Percentiles rank a stretch among this genome's conserved stretches.
These are phyloP conservation scores for Pan paniscus DNA, from an alignment of 2,113 vertebrate genomes.

Conservation along the genomic window DNA sequence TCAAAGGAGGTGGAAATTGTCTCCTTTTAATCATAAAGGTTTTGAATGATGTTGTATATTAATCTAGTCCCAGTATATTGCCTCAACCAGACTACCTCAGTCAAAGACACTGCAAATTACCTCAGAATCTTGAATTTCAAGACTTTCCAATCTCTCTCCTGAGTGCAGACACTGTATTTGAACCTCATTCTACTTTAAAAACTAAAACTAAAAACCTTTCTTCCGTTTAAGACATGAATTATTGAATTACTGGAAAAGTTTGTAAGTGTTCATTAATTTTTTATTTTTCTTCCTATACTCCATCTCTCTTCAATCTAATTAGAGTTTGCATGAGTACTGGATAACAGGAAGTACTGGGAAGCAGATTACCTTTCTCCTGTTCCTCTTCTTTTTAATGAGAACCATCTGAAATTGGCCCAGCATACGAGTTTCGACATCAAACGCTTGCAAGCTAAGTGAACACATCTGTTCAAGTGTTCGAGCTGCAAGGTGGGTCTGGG, in stretches of 20 bases:
- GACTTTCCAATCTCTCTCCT: background rate
- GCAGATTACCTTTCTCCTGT: constrained; percentile 21
- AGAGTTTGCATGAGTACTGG: constrained; percentile 25
- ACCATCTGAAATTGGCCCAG: constrained; percentile 65
- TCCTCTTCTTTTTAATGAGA: constrained; percentile 63
- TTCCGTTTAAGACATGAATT: constrained; percentile 37
- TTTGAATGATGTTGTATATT: background rate
- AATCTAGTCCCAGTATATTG: constrained; percentile 15
- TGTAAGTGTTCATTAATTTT: constrained; percentile 50
- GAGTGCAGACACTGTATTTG: background rate
- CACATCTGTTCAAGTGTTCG: constrained; percentile 27
- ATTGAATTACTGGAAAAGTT: constrained; percentile 46
- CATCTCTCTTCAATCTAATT: constrained; percentile 47
- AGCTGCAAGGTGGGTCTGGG: background rate
- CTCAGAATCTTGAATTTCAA: background rate
- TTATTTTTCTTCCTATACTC: constrained; percentile 22
- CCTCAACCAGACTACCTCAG: background rate
- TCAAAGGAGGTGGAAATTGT: constrained; percentile 63
- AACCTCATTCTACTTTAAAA: background rate
- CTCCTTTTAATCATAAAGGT: constrained; percentile 55
- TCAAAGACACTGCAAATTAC: constrained; percentile 13
- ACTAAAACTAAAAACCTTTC: background rate
- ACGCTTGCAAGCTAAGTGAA: background rate
- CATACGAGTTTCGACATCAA: background rate
- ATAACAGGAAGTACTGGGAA: constrained; percentile 59